Percentiles rank a stretch among this genome's conserved stretches.
Conservation (phyloP, 2,113 vertebrate species). For the Lathamus discolor region DNA sequence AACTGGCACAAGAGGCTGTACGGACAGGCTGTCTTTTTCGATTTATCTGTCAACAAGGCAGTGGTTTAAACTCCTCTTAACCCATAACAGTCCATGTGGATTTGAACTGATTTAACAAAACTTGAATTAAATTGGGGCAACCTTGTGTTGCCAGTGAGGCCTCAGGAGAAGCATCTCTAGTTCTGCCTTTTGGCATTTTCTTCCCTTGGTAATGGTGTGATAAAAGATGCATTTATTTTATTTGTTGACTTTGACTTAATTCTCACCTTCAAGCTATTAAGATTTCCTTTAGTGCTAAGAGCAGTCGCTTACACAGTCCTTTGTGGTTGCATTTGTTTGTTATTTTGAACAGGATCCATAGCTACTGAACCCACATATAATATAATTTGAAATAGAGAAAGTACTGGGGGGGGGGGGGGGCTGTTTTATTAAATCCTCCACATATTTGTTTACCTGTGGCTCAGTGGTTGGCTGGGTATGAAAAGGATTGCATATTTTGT, state of each 20-base stretch:
- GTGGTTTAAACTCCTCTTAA: conserved; percentile 54
- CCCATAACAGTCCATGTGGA: conserved; percentile 8
- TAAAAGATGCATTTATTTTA: conserved; percentile 61
- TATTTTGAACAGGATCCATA: conserved; percentile 10
- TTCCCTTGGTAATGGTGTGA: conserved; percentile 52
- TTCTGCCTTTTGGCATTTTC: conserved; percentile 59
- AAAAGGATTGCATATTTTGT: background rate
- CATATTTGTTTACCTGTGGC: background rate
- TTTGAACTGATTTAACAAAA: conserved; percentile 57
- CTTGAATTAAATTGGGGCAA: conserved; percentile 56
- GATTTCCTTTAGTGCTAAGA: conserved; percentile 1
- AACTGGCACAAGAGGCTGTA: background rate
- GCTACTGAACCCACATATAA: conserved; percentile 5
- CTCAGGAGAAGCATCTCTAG: conserved; percentile 51
- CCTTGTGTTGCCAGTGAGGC: conserved; percentile 39
- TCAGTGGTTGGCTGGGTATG: background rate
- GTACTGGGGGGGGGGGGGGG: background rate
- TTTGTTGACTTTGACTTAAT: conserved; percentile 62
- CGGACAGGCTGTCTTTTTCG: conserved; percentile 20
- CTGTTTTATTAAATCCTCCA: background rate
- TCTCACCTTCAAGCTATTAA: conserved; percentile 47
- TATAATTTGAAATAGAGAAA: background rate
- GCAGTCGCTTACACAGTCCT: background rate
- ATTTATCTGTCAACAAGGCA: conserved; percentile 57
- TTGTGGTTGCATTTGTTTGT: conserved; percentile 30